These are phyloP conservation scores for Geodia barretti DNA, from an alignment of 37 sponge, comb jelly and placozoan genomes.

Conservation along the genomic window DNA sequence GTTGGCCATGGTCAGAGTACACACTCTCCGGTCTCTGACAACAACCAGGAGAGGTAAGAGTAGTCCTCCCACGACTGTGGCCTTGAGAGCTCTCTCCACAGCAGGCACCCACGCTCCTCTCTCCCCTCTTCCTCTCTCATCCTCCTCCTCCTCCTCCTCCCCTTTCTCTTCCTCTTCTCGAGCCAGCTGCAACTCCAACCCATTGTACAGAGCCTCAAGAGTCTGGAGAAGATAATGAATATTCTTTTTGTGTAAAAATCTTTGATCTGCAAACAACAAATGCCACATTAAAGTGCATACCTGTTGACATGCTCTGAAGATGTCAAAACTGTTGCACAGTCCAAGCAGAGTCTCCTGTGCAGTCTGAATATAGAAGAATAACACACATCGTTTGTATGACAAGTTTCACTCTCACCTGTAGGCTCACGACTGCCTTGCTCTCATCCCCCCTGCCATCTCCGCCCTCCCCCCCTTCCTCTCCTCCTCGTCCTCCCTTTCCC, in stretches of 20 bases:
- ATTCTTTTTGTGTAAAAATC: no score
- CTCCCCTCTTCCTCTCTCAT: constrained; percentile 1
- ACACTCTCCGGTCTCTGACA: constrained; percentile 22
- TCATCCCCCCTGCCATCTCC: neutral
- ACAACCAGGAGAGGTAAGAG: constrained; percentile 51
- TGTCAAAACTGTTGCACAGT: constrained; percentile 21
- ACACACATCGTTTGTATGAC: neutral
- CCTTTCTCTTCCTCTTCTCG: neutral
- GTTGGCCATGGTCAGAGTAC: constrained; percentile 45
- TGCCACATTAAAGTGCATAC: neutral
- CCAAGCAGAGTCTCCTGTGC: constrained; percentile 13
- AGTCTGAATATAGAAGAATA: neutral
- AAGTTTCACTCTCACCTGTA: neutral
- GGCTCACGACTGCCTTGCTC: neutral
- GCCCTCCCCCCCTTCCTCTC: neutral
- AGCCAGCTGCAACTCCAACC: neutral
- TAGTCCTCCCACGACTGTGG: constrained; percentile 38
- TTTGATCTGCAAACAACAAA: no score
- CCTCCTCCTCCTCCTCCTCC: neutral
- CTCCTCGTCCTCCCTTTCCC: neutral
- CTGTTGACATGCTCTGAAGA: constrained; percentile 34
- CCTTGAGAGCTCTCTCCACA: constrained; percentile 28
- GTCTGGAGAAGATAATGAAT: constrained; percentile 2
- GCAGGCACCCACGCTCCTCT: constrained; percentile 6
- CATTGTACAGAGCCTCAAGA: constrained; percentile 10